Conservation (phyloP, 2,797 vertebrate genomes). For the Tinamus major region DNA sequence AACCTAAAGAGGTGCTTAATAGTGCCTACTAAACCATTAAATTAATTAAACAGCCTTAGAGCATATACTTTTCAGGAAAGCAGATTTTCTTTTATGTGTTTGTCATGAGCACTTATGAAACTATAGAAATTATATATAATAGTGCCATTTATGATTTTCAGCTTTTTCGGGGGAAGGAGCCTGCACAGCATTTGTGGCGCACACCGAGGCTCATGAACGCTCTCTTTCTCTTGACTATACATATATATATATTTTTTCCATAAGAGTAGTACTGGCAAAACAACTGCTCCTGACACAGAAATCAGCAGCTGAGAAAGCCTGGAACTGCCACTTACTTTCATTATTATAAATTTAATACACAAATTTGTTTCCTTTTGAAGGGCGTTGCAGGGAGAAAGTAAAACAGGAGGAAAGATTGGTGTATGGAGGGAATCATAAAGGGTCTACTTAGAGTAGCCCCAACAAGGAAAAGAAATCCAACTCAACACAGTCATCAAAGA, state of each 20-base stretch:
- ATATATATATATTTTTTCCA: background rate
- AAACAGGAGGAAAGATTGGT: background rate
- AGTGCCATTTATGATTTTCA: background rate
- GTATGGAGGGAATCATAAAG: background rate
- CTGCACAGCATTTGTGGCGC: conserved; percentile 30
- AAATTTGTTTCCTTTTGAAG: background rate
- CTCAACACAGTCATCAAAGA: background rate
- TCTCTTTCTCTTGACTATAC: no score
- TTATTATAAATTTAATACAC: background rate
- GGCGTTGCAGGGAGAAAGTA: background rate
- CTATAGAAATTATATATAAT: background rate
- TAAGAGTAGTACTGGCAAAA: conserved; percentile 18
- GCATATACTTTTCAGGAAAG: background rate
- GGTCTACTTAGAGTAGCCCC: background rate
- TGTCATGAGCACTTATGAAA: background rate
- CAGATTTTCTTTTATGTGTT: conserved; percentile 2
- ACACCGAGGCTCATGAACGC: no score
- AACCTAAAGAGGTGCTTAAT: conserved; percentile 24
- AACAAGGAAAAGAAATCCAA: background rate
- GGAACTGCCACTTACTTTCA: conserved; percentile 15
- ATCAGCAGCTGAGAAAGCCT: conserved; percentile 25
- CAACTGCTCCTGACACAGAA: conserved; percentile 5
- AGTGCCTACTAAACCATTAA: background rate
- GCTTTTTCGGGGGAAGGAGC: conserved; percentile 3
- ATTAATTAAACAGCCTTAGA: conserved; percentile 51